Conservation (phyloP, 2,888 invertebrate species). For the Mechanitis mazaeus region DNA sequence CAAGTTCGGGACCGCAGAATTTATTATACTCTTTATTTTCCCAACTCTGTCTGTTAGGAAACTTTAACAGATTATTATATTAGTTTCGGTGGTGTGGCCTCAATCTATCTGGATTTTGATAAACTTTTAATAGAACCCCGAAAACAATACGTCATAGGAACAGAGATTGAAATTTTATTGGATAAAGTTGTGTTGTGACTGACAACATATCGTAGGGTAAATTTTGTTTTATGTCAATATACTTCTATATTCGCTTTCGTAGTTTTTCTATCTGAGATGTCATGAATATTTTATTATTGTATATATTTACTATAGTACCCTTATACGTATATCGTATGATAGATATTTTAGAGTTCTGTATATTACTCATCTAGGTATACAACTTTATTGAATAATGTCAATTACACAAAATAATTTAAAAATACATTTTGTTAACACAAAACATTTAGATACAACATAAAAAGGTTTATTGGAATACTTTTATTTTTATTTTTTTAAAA, state of each 20-base stretch:
- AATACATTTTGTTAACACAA: too few species aligned
- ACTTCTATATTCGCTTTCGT: neutral
- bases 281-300: too few species aligned
- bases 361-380: too few species aligned
- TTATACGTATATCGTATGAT: too few species aligned
- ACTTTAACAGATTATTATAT: conserved; percentile 32
- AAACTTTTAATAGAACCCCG: conserved; percentile 48
- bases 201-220: neutral
- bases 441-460: neutral
- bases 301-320: too few species aligned
- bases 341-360: too few species aligned
- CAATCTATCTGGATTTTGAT: conserved; percentile 40
- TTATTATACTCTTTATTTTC: conserved; percentile 27
- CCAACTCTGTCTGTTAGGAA: conserved; percentile 31
- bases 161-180: conserved; percentile 17
- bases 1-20: conserved; percentile 23
- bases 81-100: conserved; percentile 30
- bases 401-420: too few species aligned
- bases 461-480: neutral
- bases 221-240: conserved; percentile 4
- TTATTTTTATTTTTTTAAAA: neutral
- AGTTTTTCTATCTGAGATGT: too few species aligned
- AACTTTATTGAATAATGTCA: too few species aligned
- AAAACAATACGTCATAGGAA: conserved; percentile 19
- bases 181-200: conserved; percentile 9